Conservation (phyloP, 1,140 invertebrate genomes). For the Drosophila melanogaster region Release_6_plus_ISO1_MT NC_004354.4:10903501-10904000, state of each 20-base stretch:
- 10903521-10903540: slow-evolving; percentile 4
- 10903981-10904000: slow-evolving; percentile 19
- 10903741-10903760: not conserved
- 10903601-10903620: slow-evolving; percentile 69
- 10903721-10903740: no score
- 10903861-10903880: slow-evolving; percentile 71
- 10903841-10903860: slow-evolving; percentile 38
- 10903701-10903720: slow-evolving; percentile 21
- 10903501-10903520: slow-evolving; percentile 38
- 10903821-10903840: slow-evolving; percentile 9
- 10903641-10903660: slow-evolving; percentile 80
- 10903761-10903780: not conserved
- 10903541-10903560: not conserved
- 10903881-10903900: slow-evolving; percentile 37
- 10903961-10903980: slow-evolving; percentile 19
- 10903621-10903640: slow-evolving; percentile 77
- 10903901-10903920: slow-evolving; percentile 37
- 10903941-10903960: not conserved
- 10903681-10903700: slow-evolving; percentile 72
- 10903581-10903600: slow-evolving; percentile 47
- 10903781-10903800: slow-evolving; percentile 37
- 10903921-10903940: slow-evolving; percentile 19
- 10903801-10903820: slow-evolving; percentile 37
- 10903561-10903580: slow-evolving; percentile 19
- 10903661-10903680: slow-evolving; percentile 77